Conservation (phyloP, 2,797 vertebrate genomes). For the Sitta carolinensis region DNA sequence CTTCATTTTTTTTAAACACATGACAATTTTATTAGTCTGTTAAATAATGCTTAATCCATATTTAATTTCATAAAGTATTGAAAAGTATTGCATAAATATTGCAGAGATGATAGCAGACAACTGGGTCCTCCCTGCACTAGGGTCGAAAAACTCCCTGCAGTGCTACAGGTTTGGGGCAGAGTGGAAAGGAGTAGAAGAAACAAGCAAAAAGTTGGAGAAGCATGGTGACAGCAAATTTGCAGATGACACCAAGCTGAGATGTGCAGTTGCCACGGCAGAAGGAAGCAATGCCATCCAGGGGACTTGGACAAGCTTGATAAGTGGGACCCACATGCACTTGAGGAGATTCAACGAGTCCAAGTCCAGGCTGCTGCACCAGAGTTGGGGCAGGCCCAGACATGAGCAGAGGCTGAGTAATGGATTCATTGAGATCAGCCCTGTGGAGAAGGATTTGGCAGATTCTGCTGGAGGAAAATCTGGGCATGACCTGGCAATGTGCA, state of each 20-base stretch:
- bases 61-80: neutral
- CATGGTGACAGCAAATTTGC: neutral
- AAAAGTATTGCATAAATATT: neutral
- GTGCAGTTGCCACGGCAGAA: neutral
- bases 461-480: neutral
- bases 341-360: neutral
- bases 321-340: rapidly evolving
- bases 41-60: neutral
- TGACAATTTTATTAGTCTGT: neutral
- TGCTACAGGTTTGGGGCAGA: too few species aligned
- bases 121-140: neutral
- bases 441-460: neutral
- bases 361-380: neutral
- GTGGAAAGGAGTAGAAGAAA: neutral
- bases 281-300: neutral
- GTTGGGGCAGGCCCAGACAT: neutral
- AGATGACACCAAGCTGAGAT: neutral
- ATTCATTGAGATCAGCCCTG: neutral
- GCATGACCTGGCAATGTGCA: neutral
- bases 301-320: neutral
- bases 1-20: rapidly evolving
- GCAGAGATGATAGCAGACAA: neutral
- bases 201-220: neutral
- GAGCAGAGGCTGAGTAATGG: neutral
- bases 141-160: neutral